These are phyloP conservation scores for Brachionus rubens DNA, from an alignment of 1,140 invertebrate genomes.

Conservation along the genomic window DNA sequence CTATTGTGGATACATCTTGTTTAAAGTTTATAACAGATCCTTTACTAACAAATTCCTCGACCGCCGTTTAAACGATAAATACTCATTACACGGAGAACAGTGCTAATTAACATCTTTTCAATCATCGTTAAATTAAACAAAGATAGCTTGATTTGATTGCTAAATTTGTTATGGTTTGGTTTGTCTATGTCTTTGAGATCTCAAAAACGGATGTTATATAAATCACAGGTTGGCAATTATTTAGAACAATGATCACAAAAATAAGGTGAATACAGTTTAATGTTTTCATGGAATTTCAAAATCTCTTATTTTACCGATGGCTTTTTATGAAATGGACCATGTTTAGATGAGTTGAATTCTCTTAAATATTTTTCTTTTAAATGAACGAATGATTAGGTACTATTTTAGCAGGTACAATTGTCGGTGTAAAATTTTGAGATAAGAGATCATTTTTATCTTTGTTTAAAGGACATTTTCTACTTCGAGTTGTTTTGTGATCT, in stretches of 20 bases:
- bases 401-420: no score
- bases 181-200: background rate
- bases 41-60: background rate
- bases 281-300: background rate
- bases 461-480: background rate
- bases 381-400: background rate
- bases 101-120: background rate
- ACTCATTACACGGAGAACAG: background rate
- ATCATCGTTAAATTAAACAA: background rate
- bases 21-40: background rate
- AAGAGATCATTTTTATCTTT: background rate
- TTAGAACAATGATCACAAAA: background rate
- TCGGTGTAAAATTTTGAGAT: background rate
- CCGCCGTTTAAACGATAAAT: background rate
- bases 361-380: background rate
- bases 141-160: background rate
- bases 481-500: background rate
- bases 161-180: background rate
- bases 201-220: background rate
- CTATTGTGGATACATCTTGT: background rate
- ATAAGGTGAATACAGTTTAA: background rate
- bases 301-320: background rate
- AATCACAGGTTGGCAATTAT: background rate
- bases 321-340: background rate
- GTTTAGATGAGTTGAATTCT: background rate